A percentile compares a stretch with the other conserved stretches of the same genome.
Conservation (phyloP, 2,888 invertebrate species). For the Apomyelois bistriatella region DNA sequence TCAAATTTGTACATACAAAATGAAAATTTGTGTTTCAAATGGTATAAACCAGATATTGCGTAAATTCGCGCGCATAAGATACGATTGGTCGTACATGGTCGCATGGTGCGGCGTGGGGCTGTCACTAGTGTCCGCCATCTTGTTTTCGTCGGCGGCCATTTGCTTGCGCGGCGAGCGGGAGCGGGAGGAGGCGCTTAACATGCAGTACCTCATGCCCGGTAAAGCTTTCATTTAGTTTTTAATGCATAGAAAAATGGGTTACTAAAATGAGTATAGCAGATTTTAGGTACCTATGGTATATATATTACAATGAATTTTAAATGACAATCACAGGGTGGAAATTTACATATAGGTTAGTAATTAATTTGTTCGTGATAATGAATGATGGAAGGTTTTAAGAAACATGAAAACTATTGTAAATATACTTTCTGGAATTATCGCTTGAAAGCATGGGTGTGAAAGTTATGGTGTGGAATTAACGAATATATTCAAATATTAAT, state of each 20-base stretch:
- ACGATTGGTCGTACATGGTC: conserved; percentile 98
- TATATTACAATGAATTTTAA: background rate
- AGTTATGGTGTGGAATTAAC: conserved; percentile 8
- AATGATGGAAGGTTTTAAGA: conserved; percentile 5
- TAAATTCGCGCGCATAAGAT: conserved; percentile 91
- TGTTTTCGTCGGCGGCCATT: conserved; percentile 96
- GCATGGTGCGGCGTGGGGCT: conserved; percentile 98
- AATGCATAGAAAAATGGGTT: background rate
- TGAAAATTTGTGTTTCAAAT: conserved; percentile 17
- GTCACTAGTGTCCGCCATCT: conserved; percentile 93
- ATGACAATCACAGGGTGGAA: background rate
- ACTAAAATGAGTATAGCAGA: no score
- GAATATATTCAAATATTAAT: no score
- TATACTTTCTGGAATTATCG: conserved; percentile 10
- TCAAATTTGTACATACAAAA: conserved; percentile 5
- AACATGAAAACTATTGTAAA: conserved; percentile 20
- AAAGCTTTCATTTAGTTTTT: conserved; percentile 50
- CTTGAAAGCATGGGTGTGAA: conserved; percentile 9
- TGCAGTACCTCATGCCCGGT: conserved; percentile 99
- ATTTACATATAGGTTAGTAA: background rate
- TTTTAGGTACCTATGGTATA: background rate
- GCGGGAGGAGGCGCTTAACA: conserved; percentile 96
- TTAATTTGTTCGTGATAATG: background rate
- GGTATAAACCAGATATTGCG: conserved; percentile 87
- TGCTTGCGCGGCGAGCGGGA: conserved; percentile 96